A percentile compares a stretch with the other conserved stretches of the same genome.
Evolutionary conservation across 2,888 invertebrate species (phyloP).

Genomic region (Tinea pellionella): DNA sequence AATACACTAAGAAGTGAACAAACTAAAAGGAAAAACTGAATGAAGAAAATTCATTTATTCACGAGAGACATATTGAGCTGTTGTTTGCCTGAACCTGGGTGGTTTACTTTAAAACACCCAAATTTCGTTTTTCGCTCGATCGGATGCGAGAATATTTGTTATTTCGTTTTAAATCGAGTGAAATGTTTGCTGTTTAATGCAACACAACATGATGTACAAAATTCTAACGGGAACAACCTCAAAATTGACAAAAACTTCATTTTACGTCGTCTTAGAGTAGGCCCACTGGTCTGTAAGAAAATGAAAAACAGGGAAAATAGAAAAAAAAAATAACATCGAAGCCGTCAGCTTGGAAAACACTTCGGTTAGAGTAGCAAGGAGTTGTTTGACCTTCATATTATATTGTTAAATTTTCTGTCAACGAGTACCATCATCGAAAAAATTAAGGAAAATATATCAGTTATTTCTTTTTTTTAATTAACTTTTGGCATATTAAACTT

Average conservation of each 20-base stretch:
- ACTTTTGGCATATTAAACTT: neutral
- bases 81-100: constrained; percentile 35
- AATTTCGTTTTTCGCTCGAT: too few relatives aligned
- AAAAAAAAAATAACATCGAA: neutral
- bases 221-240: too few relatives aligned
- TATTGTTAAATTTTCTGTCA: neutral
- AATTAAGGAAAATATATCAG: neutral
- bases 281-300: constrained; percentile 18
- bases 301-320: constrained; percentile 13
- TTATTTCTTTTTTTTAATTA: neutral
- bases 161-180: too few relatives aligned
- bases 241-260: too few relatives aligned
- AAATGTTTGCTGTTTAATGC: too few relatives aligned
- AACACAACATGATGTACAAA: too few relatives aligned
- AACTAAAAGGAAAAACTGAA: neutral
- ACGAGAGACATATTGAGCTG: constrained; percentile 32
- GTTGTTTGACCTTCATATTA: constrained; percentile 3
- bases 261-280: too few relatives aligned
- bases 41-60: constrained; percentile 23
- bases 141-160: too few relatives aligned
- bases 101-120: too few relatives aligned
- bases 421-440: neutral
- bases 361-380: neutral
- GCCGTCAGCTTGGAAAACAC: constrained; percentile 8
- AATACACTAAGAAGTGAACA: neutral